Conservation (phyloP, 2,888 invertebrate species). For the Hipparchia sbordonii region DNA sequence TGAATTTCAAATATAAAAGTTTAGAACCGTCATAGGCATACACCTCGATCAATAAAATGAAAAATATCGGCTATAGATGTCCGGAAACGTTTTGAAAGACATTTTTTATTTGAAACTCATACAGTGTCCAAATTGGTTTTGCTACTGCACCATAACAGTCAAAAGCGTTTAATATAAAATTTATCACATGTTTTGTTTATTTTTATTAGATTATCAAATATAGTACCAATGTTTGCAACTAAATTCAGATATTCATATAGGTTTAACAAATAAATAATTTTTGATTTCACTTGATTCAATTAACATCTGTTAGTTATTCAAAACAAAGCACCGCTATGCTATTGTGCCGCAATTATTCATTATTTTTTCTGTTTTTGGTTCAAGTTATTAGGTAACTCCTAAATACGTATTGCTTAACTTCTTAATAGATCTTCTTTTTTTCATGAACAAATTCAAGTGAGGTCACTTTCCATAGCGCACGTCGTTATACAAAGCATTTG, state of each 20-base stretch:
- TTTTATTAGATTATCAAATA: constrained; percentile 5
- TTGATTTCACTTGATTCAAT: not conserved
- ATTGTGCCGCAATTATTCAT: not conserved
- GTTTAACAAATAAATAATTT: not conserved
- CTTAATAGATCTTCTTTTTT: not conserved
- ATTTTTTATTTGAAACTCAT: constrained; percentile 38
- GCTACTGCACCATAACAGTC: constrained; percentile 27
- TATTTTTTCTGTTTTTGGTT: not conserved
- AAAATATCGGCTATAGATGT: constrained; percentile 43
- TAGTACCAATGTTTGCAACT: constrained; percentile 6
- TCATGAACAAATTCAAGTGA: too few species aligned
- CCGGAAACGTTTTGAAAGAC: constrained; percentile 37
- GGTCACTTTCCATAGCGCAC: too few species aligned
- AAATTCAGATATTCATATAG: not conserved
- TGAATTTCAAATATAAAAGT: constrained; percentile 8
- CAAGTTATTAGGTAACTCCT: not conserved
- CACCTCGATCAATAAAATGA: constrained; percentile 39
- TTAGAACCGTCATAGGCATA: constrained; percentile 33
- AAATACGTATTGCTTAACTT: not conserved
- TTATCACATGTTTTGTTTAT: constrained; percentile 4
- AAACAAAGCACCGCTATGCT: not conserved
- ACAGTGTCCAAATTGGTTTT: constrained; percentile 28
- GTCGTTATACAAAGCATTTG: too few species aligned
- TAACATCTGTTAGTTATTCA: not conserved
- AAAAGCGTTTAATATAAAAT: constrained; percentile 19